phyloP scores from a whole-genome alignment of 1,140 invertebrate genomes.

The Odontomachus brunneus region DNA sequence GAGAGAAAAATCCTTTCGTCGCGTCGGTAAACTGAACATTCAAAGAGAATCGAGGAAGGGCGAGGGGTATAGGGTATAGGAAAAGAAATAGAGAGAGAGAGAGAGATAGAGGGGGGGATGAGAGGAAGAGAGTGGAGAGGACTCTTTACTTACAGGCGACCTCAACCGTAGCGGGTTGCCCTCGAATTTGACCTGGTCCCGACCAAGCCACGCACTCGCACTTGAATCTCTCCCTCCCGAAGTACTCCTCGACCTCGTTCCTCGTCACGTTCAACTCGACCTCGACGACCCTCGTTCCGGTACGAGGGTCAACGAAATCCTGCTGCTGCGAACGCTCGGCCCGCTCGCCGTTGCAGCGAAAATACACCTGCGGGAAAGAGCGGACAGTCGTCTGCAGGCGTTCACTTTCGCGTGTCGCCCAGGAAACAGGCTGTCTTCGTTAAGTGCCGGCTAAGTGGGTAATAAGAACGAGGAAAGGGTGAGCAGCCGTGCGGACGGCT shows the following conservation, averaged over 20 bases:
- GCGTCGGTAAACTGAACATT: constrained; percentile 44
- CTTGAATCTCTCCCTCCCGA: constrained; percentile 93
- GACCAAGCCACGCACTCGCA: constrained; percentile 96
- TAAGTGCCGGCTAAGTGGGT: constrained; percentile 57
- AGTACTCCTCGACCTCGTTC: constrained; percentile 96
- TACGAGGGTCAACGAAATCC: constrained; percentile 94
- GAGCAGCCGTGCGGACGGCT: background rate
- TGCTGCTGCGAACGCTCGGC: constrained; percentile 88
- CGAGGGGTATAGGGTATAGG: background rate
- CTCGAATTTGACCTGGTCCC: constrained; percentile 90
- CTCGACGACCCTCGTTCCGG: constrained; percentile 93
- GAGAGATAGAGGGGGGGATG: background rate
- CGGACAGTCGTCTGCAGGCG: constrained; percentile 23
- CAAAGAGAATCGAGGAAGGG: constrained; percentile 40
- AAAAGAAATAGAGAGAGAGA: background rate
- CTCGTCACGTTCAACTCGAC: constrained; percentile 95
- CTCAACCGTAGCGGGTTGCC: constrained; percentile 92
- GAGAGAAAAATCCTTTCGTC: constrained; percentile 49
- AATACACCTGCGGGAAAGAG: constrained; percentile 88
- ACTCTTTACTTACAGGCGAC: constrained; percentile 93
- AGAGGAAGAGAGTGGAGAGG: constrained; percentile 30
- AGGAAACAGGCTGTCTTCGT: constrained; percentile 45
- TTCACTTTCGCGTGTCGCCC: too few relatives aligned
- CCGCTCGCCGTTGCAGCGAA: constrained; percentile 94
- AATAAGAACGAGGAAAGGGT: constrained; percentile 53